Evolutionary conservation across 1,140 invertebrate species (phyloP).

Genomic region (Orius laevigatus): DNA sequence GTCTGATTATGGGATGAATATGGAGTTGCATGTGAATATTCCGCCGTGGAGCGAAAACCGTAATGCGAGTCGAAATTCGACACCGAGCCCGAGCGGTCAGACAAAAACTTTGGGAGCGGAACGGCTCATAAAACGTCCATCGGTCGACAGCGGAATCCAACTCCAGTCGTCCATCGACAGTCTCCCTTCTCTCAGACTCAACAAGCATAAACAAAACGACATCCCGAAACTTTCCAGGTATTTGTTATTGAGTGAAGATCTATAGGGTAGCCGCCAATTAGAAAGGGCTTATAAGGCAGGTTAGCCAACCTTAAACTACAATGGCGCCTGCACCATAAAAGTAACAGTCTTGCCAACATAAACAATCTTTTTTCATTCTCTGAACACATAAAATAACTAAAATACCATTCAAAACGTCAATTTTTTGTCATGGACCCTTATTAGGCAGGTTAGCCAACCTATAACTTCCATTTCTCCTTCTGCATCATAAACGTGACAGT

Average conservation of each 20-base stretch:
- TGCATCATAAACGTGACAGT: no score
- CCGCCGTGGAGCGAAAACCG: slow-evolving; percentile 7
- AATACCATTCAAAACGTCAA: no score
- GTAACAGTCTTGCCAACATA: no score
- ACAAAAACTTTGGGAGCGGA: slow-evolving; percentile 23
- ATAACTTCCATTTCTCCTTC: no score
- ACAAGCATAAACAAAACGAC: slow-evolving; percentile 20
- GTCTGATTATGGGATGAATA: slow-evolving; percentile 8
- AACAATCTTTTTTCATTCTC: no score
- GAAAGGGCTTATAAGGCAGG: no score
- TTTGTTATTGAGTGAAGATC: slow-evolving; percentile 2
- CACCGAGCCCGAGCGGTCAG: slow-evolving; percentile 5
- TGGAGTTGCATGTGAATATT: slow-evolving; percentile 15
- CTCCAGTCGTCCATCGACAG: slow-evolving; percentile 28
- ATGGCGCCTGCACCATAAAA: no score
- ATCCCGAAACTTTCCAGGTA: slow-evolving; percentile 36
- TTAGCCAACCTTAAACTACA: no score
- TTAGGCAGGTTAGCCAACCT: no score
- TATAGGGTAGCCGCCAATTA: no score
- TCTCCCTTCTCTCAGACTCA: slow-evolving; percentile 20
- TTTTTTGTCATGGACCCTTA: no score
- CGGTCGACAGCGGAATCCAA: slow-evolving; percentile 71
- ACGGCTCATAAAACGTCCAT: slow-evolving; percentile 55
- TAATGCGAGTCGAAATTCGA: slow-evolving; percentile 6
- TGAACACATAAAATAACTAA: no score